phyloP scores from a whole-genome alignment of 1,140 invertebrate genomes.

The Cardiocondyla obscurior region DNA sequence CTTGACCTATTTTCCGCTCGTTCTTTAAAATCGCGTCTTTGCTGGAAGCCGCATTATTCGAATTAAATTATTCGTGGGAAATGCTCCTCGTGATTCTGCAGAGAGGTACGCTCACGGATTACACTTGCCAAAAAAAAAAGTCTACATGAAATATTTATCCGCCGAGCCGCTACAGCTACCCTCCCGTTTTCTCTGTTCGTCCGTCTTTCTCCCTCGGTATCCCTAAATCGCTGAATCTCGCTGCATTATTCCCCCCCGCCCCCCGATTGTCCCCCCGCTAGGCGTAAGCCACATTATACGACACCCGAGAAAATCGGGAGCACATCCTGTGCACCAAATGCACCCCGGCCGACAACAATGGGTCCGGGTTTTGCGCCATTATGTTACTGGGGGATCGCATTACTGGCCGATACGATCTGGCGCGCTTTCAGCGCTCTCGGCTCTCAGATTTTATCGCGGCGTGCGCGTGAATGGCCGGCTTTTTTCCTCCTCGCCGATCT shows the following conservation, averaged over 20 bases:
- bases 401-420: conserved; percentile 68
- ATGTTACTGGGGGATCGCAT: conserved; percentile 71
- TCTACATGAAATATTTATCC: conserved; percentile 10
- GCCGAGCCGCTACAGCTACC: not conserved
- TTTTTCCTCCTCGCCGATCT: conserved; percentile 48
- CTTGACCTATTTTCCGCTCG: not conserved
- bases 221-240: conserved; percentile 64
- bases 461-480: conserved; percentile 46
- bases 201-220: not conserved
- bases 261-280: conserved; percentile 13
- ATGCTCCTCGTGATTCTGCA: not conserved
- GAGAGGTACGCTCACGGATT: conserved; percentile 3
- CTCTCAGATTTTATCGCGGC: conserved; percentile 58
- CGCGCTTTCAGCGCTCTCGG: conserved; percentile 54
- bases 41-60: not conserved
- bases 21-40: not conserved
- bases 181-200: not conserved
- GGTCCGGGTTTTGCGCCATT: conserved; percentile 70
- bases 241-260: conserved; percentile 34
- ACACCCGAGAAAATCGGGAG: conserved; percentile 70
- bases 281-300: conserved; percentile 71
- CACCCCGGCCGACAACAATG: conserved; percentile 66
- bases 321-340: conserved; percentile 69
- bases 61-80: not conserved
- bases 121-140: conserved; percentile 9